A percentile compares a stretch with the other conserved stretches of the same genome.
phyloP scores from a whole-genome alignment of 1,140 invertebrate genomes.

The Eumeta japonica region DNA sequence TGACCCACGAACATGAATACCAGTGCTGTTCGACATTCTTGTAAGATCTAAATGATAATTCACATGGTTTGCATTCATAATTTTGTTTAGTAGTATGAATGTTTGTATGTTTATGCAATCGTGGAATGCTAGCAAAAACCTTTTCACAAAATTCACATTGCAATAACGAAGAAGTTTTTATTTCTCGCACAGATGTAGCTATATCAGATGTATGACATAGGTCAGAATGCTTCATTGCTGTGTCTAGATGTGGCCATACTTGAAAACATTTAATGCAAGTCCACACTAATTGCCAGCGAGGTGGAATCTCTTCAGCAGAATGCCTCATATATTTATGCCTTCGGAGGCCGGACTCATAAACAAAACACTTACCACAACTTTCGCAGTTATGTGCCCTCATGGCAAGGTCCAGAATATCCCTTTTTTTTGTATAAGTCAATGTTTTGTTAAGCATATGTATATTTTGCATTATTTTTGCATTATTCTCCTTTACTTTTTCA shows the following conservation, averaged over 20 bases:
- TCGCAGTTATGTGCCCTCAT: conserved; percentile 34
- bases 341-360: conserved; percentile 41
- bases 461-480: conserved; percentile 49
- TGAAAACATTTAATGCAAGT: conserved; percentile 48
- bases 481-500: conserved; percentile 50
- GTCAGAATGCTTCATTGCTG: conserved; percentile 31
- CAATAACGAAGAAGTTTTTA: conserved; percentile 36
- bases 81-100: conserved; percentile 34
- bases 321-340: conserved; percentile 36
- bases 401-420: conserved; percentile 35
- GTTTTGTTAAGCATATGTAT: conserved; percentile 48
- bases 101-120: conserved; percentile 38
- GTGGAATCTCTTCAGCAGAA: conserved; percentile 24
- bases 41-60: conserved; percentile 35
- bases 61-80: conserved; percentile 45
- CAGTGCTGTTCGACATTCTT: conserved; percentile 44
- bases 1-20: conserved; percentile 36
- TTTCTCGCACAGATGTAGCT: conserved; percentile 28
- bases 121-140: conserved; percentile 45
- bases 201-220: conserved; percentile 29
- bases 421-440: conserved; percentile 44
- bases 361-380: conserved; percentile 44
- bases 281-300: conserved; percentile 48
- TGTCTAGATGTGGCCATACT: conserved; percentile 42
- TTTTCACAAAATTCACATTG: conserved; percentile 52